These are phyloP conservation scores for Ladona fulva DNA, from an alignment of 1,140 invertebrate genomes.

Conservation along the genomic window DNA sequence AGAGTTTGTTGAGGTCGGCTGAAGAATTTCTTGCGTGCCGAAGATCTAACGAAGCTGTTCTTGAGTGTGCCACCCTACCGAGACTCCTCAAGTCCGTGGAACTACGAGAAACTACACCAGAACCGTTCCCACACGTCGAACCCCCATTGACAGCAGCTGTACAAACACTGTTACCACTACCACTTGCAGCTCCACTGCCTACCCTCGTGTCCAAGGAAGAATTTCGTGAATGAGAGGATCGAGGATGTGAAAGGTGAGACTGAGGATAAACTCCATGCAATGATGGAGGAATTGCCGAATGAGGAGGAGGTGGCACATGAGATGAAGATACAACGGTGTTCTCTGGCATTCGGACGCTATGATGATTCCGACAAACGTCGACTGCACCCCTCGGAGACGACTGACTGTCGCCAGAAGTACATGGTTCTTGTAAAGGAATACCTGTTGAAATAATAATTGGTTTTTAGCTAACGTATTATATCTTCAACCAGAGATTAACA, in stretches of 20 bases:
- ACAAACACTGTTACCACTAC: background rate
- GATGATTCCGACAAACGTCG: background rate
- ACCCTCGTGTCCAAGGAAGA: slow-evolving; percentile 69
- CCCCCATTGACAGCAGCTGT: background rate
- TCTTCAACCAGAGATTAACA: too few relatives aligned
- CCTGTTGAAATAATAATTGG: slow-evolving; percentile 21
- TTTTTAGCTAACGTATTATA: too few relatives aligned
- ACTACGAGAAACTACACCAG: slow-evolving; percentile 20
- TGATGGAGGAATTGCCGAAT: slow-evolving; percentile 23
- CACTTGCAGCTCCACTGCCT: background rate
- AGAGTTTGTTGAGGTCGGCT: slow-evolving; percentile 64
- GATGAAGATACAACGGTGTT: slow-evolving; percentile 13
- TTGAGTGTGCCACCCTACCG: slow-evolving; percentile 53
- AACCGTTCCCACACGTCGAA: background rate
- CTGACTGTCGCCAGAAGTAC: background rate
- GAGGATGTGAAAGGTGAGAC: background rate
- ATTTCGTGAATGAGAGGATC: slow-evolving; percentile 53
- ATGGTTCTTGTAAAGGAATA: slow-evolving; percentile 27
- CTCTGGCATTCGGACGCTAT: background rate
- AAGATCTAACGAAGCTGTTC: slow-evolving; percentile 72
- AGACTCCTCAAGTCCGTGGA: slow-evolving; percentile 26
- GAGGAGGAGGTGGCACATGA: slow-evolving; percentile 12
- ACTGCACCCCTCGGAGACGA: background rate
- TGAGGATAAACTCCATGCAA: background rate
- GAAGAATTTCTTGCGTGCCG: slow-evolving; percentile 69